These are phyloP conservation scores for Limnephilus lunatus DNA, from an alignment of 2,888 invertebrate genomes.

Conservation along the genomic window DNA sequence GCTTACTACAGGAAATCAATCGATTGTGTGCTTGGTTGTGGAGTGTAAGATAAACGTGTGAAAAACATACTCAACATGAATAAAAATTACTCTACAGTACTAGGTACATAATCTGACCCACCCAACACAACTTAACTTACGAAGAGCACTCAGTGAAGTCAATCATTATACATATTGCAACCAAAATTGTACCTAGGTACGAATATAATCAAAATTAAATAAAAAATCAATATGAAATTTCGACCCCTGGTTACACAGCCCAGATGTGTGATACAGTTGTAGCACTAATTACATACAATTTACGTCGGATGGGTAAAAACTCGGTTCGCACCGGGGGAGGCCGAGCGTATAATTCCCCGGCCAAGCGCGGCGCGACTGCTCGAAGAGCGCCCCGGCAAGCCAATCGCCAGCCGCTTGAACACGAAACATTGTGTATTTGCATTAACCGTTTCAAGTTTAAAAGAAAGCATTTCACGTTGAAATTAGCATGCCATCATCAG, in stretches of 20 bases:
- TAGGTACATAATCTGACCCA: neutral
- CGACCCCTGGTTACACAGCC: conserved; percentile 17
- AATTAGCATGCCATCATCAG: neutral
- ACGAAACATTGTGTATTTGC: neutral
- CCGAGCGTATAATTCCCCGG: neutral
- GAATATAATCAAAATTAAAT: neutral
- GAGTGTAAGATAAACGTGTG: no score
- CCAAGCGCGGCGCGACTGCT: neutral
- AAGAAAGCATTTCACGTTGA: neutral
- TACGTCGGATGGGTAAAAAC: conserved; percentile 18
- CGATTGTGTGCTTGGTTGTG: no score
- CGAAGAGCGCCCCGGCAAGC: neutral
- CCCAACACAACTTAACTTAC: neutral
- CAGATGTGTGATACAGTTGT: conserved; percentile 9
- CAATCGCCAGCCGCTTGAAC: neutral
- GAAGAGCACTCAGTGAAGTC: no score
- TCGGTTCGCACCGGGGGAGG: conserved; percentile 27
- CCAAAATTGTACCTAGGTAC: no score
- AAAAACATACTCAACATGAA: no score
- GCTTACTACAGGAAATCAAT: no score
- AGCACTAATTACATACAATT: conserved; percentile 40
- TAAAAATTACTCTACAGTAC: no score
- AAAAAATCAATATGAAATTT: neutral
- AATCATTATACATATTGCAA: neutral
- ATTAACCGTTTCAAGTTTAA: neutral